Base-by-base conservation (phyloP, 2,113 vertebrate species). In the Lampris incognitus region DNA sequence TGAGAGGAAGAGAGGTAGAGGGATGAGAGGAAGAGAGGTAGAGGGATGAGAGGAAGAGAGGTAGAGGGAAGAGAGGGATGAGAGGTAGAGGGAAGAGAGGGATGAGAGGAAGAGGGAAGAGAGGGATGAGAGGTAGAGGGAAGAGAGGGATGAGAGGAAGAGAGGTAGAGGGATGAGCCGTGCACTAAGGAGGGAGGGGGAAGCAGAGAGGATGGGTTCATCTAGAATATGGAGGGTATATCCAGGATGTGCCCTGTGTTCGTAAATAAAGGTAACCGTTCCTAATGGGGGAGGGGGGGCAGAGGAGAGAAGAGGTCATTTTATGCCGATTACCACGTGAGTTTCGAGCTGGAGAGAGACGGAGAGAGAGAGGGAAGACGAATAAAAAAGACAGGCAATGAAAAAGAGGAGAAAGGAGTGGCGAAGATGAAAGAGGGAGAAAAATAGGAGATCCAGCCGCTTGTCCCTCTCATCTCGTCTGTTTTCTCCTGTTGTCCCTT, bases 1-100 rank as follows among this genome's bases (percentile, higher is more conserved):
- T 0, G 42, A 62, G 72, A 76, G 72, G 86, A 91, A 79, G 87
- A 80, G 78, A 85, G 6, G 6, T 80, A 54, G 41, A 78, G 59
- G 72, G 80, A 66, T 73, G 56, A 48, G 51, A 70, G n/a, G n/a
- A n/a, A n/a, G n/a, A n/a, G n/a, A n/a, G n/a, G n/a, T n/a, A n/a
- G n/a, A n/a, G n/a, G n/a, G n/a, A n/a, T n/a, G 78, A 86, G 83
- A 80, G 75, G 77, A 84, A 83, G 89, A 84, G 72, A 85, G n/a
- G 57, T n/a, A 4, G 65, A 83, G 89, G 88, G 85, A 76, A 85
- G 54, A 7, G 3, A 78, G 72, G 67, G 66, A 72, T 82, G 63
- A 11, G 7, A 6, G 44, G 7, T 4, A 4, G 44, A 5, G 44
- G 44, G 7, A 46, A 46, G 55, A 52, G 51, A 24, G 49, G 36